Evolutionary conservation across 2,113 vertebrate genomes (phyloP).

Genomic region (Turdus rufiventris): DNA sequence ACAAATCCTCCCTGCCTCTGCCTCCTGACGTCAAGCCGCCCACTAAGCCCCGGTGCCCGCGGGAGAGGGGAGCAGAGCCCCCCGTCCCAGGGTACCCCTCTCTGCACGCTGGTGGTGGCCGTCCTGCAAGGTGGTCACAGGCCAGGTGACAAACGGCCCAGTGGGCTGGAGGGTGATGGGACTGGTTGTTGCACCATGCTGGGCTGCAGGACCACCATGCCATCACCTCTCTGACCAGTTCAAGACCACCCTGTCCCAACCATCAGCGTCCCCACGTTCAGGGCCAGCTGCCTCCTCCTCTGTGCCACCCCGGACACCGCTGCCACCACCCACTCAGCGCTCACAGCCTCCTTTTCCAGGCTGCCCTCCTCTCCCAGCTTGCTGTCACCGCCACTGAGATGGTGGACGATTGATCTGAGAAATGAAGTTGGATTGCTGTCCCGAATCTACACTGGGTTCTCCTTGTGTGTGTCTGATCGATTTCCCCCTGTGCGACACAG

Average conservation of each 20-base stretch:
- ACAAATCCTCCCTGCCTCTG: conserved; percentile 66
- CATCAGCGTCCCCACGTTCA: neutral
- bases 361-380: conserved; percentile 73
- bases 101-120: fast-evolving
- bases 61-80: neutral
- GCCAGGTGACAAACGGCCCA: neutral
- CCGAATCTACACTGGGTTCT: conserved; percentile 89
- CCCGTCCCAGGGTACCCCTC: neutral
- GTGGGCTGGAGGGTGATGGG: neutral
- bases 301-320: neutral
- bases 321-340: neutral
- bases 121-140: fast-evolving
- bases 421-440: conserved; percentile 98
- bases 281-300: neutral
- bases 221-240: neutral
- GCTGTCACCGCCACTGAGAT: conserved; percentile 90
- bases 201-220: fast-evolving
- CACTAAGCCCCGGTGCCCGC: neutral
- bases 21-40: conserved; percentile 48
- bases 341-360: conserved; percentile 65
- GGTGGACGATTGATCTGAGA: conserved; percentile 92
- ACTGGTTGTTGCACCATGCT: neutral
- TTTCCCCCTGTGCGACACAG: conserved; percentile 91
- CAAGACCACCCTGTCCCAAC: neutral
- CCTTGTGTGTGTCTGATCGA: conserved; percentile 98